Evolutionary conservation across 2,888 invertebrate genomes (phyloP).

Genomic region (Morpho helenor): DNA sequence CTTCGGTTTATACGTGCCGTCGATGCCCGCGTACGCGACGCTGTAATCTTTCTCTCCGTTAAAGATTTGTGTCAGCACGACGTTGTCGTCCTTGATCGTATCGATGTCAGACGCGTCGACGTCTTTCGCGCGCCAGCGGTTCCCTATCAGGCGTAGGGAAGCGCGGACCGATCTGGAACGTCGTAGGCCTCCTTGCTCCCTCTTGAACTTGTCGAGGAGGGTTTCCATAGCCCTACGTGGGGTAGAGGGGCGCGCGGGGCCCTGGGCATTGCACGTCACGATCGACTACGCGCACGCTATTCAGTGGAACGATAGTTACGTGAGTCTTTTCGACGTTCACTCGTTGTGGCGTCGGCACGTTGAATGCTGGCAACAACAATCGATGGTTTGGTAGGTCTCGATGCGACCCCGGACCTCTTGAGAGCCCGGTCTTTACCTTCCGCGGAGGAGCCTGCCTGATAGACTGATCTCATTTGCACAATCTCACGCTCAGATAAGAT

Average conservation of each 20-base stretch:
- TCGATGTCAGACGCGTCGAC: slow-evolving; percentile 54
- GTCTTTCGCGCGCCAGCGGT: slow-evolving; percentile 77
- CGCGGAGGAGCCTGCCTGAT: slow-evolving; percentile 40
- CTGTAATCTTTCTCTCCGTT: slow-evolving; percentile 61
- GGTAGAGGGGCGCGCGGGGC: slow-evolving; percentile 58
- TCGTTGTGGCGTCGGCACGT: slow-evolving; percentile 60
- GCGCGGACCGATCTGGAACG: slow-evolving; percentile 85
- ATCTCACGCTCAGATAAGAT: slow-evolving; percentile 69
- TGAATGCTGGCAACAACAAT: slow-evolving; percentile 65
- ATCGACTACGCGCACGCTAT: slow-evolving; percentile 73
- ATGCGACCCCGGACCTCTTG: slow-evolving; percentile 46
- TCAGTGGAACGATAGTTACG: slow-evolving; percentile 70
- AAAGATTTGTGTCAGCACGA: slow-evolving; percentile 61
- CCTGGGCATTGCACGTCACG: slow-evolving; percentile 72
- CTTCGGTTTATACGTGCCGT: slow-evolving; percentile 69
- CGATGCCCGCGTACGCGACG: slow-evolving; percentile 64
- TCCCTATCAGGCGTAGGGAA: slow-evolving; percentile 82
- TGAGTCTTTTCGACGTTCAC: slow-evolving; percentile 72
- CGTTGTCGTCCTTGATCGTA: slow-evolving; percentile 54
- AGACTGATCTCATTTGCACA: slow-evolving; percentile 72
- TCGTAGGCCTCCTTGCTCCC: slow-evolving; percentile 74
- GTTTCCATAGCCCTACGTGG: slow-evolving; percentile 74
- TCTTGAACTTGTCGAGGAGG: slow-evolving; percentile 73
- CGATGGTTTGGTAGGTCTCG: slow-evolving; percentile 54
- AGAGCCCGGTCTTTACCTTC: slow-evolving; percentile 46